phyloP scores from a whole-genome alignment of 1,140 invertebrate genomes.

The Bombus cullumanus region DNA sequence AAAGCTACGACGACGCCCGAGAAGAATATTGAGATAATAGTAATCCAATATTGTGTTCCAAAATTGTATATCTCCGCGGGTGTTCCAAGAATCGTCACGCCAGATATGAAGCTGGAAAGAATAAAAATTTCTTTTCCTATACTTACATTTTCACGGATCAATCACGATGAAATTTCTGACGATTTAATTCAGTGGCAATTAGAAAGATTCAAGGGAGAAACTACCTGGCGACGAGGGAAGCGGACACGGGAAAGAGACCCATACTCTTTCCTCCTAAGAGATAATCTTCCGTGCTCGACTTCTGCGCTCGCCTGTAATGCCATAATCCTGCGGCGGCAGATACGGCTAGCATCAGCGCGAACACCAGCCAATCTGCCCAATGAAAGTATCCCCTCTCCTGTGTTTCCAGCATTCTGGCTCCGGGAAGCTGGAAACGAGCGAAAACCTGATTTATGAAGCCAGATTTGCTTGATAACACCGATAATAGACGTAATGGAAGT shows the following conservation, averaged over 20 bases:
- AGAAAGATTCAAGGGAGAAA: slow-evolving; percentile 8
- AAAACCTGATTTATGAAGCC: slow-evolving; percentile 46
- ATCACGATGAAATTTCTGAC: neutral
- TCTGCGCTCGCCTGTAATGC: slow-evolving; percentile 74
- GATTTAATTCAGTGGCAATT: slow-evolving; percentile 11
- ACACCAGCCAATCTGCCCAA: slow-evolving; percentile 84
- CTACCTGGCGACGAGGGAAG: slow-evolving; percentile 91
- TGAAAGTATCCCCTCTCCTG: slow-evolving; percentile 76
- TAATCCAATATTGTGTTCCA: slow-evolving; percentile 92
- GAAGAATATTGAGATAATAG: slow-evolving; percentile 86
- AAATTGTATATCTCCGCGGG: slow-evolving; percentile 94
- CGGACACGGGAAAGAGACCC: slow-evolving; percentile 90
- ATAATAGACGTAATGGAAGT: slow-evolving; percentile 47
- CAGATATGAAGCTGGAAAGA: slow-evolving; percentile 90
- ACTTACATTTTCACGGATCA: neutral
- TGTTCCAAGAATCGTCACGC: slow-evolving; percentile 93
- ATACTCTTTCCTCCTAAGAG: slow-evolving; percentile 88
- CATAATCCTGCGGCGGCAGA: slow-evolving; percentile 82
- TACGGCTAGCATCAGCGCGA: slow-evolving; percentile 83
- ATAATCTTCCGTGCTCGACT: slow-evolving; percentile 85
- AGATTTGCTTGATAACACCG: slow-evolving; percentile 47
- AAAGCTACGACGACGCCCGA: slow-evolving; percentile 87
- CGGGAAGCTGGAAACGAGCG: slow-evolving; percentile 16
- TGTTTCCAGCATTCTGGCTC: slow-evolving; percentile 45
- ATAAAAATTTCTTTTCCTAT: neutral